Percentiles rank a stretch among this genome's conserved stretches.
These are phyloP conservation scores for Erethizon dorsatum DNA, from an alignment of 2,797 vertebrate species.

Conservation along the genomic window DNA sequence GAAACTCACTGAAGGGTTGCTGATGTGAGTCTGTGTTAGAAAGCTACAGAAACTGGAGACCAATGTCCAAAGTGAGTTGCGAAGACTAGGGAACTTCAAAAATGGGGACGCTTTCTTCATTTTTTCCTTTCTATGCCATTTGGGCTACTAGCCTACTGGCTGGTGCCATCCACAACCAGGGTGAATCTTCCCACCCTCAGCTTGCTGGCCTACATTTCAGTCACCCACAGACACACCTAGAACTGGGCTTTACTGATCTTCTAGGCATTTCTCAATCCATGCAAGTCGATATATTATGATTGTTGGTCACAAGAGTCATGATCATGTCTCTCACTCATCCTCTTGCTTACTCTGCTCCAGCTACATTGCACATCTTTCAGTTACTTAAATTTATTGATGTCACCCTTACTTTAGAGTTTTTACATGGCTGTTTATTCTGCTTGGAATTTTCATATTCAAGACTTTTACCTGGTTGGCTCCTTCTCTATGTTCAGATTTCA, in stretches of 20 bases:
- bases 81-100: background rate
- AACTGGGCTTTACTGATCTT: background rate
- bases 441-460: background rate
- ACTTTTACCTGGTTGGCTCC: background rate
- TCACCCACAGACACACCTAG: background rate
- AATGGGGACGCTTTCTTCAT: background rate
- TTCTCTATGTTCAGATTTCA: conserved; percentile 37
- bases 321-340: background rate
- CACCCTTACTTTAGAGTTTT: background rate
- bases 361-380: background rate
- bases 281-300: background rate
- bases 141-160: background rate
- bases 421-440: background rate
- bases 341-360: background rate
- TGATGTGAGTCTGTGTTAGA: background rate
- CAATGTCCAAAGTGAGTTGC: background rate
- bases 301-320: background rate
- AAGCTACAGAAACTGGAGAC: background rate
- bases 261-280: background rate
- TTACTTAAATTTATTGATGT: background rate
- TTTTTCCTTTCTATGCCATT: background rate
- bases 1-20: background rate
- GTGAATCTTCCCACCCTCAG: background rate
- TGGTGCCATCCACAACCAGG: background rate
- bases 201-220: background rate